phyloP scores from a whole-genome alignment of 2,113 vertebrate genomes.

The Pteropus alecto region DNA sequence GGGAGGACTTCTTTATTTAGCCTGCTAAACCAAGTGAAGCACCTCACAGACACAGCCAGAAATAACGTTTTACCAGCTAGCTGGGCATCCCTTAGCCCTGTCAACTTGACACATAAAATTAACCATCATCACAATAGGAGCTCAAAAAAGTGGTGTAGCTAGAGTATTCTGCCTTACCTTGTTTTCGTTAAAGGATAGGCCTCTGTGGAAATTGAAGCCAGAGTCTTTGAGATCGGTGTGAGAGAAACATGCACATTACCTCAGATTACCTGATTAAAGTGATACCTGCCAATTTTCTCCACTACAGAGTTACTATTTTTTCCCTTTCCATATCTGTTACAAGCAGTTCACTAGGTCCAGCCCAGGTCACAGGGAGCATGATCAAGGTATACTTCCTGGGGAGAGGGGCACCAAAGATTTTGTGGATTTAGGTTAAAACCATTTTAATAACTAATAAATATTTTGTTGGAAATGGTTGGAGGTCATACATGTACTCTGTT shows the following conservation, averaged over 20 bases:
- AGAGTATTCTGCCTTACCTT: not conserved
- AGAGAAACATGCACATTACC: not conserved
- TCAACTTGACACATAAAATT: not conserved
- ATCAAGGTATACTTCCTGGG: not conserved
- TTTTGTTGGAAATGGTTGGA: not conserved
- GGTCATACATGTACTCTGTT: not conserved
- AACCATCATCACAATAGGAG: not conserved
- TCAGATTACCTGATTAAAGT: no score
- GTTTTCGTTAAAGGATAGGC: not conserved
- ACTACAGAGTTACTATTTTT: not conserved
- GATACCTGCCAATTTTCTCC: not conserved
- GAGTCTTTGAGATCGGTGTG: not conserved
- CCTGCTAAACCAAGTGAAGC: not conserved
- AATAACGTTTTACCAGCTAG: not conserved
- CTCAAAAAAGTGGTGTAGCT: no score
- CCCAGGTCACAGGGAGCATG: not conserved
- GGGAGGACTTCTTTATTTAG: no score
- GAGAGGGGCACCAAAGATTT: not conserved
- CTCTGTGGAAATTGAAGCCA: not conserved
- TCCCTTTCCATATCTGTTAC: not conserved
- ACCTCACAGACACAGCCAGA: not conserved
- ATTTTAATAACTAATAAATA: not conserved
- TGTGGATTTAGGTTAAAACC: not conserved
- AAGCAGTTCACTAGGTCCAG: not conserved
- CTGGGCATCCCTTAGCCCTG: not conserved